Evolutionary conservation across 2,113 vertebrate species (phyloP), one percentile per base, ranked within the genome.

Genomic region (Cygnus atratus): DNA sequence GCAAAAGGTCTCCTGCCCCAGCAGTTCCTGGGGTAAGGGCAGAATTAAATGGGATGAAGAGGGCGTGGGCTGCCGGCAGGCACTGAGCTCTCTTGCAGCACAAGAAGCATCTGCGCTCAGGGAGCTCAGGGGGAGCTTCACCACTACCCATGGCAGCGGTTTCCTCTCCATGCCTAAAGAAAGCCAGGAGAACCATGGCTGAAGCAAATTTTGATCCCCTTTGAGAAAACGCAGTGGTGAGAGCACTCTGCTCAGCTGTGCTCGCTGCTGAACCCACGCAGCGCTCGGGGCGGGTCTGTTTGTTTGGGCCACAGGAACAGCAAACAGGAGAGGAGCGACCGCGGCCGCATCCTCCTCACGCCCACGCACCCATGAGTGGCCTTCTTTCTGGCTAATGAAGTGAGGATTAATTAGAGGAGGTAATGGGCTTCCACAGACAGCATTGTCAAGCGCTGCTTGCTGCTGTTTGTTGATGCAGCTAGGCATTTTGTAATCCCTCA

Each of bases 391-490:
- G 79, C 81, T 93, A 88, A 96, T 17, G 68, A 93, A 93, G 77
- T 39, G 79, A 26, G 48, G 83, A 90, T 78, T 96, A 97, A 97
- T 95, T 95, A 96, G 90, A 90, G 88, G 73, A 73, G 79, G 70
- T 73, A 63, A 88, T 79, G 89, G 73, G 70, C 74, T 85, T 88
- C 94, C 62, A 10, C 1, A 21, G 66, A 18, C 28, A 3, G 87
- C 76, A 31, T 9, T 68, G 70, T 57, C 73, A 26, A 67, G 79
- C 25, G 3, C 65, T 44, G 61, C 94, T 79, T 37, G 37, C 46
- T 83, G 94, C 86, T 41, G 76, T 11, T 24, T 39, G 91, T 54
- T 93, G 72, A 66, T 78, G 25, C 76, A 81, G 88, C 18, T 1
- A 33, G 48, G 61, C 22, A 0, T 95, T 65, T 41, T 54, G 92